A percentile compares a stretch with the other conserved stretches of the same genome.
These are phyloP conservation scores for Meiosimyza platycephala DNA, from an alignment of 2,888 invertebrate genomes.

Conservation along the genomic window DNA sequence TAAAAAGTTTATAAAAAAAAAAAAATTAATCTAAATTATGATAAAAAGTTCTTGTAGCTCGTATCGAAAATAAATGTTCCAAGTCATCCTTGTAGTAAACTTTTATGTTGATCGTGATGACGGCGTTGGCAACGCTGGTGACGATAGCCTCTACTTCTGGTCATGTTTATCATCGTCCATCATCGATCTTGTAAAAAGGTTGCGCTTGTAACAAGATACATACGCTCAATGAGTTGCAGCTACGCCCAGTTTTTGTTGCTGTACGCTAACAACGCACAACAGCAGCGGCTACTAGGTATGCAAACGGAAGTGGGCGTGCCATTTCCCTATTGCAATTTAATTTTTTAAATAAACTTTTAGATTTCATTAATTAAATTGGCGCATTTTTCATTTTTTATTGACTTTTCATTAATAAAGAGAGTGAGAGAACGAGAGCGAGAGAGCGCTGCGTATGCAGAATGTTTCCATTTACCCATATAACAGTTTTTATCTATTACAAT, in stretches of 20 bases:
- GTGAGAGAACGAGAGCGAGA: too few relatives aligned
- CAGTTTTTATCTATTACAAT: too few relatives aligned
- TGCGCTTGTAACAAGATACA: conserved; percentile 45
- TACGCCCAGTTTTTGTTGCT: conserved; percentile 38
- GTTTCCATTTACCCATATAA: too few relatives aligned
- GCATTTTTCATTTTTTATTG: conserved; percentile 37
- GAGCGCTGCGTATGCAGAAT: too few relatives aligned
- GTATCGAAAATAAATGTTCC: neutral
- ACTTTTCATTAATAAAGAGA: too few relatives aligned
- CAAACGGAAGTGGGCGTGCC: conserved; percentile 47
- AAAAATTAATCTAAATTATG: neutral
- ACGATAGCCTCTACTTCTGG: neutral
- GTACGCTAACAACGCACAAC: neutral
- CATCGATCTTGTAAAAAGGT: conserved; percentile 8
- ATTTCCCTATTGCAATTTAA: conserved; percentile 47
- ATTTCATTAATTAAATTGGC: conserved; percentile 49
- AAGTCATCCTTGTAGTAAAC: neutral
- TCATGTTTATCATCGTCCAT: conserved; percentile 6
- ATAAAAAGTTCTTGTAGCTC: too few relatives aligned
- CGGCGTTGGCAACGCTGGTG: conserved; percentile 2
- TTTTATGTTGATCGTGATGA: neutral
- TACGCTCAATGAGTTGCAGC: conserved; percentile 44
- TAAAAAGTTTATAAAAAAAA: conserved; percentile 39
- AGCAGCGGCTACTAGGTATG: neutral
- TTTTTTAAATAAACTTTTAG: conserved; percentile 50